These are phyloP conservation scores for Erynnis tages DNA, from an alignment of 2,888 invertebrate genomes.

Conservation along the genomic window DNA sequence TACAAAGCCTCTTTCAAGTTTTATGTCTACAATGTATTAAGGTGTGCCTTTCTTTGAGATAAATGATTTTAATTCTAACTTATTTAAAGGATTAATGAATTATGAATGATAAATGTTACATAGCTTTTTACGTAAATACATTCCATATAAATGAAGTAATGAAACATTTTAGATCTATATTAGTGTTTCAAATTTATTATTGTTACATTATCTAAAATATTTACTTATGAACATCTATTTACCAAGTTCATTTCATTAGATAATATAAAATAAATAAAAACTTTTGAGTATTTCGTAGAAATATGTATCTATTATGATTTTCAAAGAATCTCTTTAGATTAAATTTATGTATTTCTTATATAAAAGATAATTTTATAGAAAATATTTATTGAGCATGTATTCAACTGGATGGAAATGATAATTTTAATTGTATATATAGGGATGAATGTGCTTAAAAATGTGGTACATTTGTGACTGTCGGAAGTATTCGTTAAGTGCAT, in stretches of 20 bases:
- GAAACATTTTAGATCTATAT: conserved; percentile 16
- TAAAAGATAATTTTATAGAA: conserved; percentile 8
- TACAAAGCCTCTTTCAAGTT: background rate
- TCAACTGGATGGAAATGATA: conserved; percentile 40
- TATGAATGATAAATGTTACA: background rate
- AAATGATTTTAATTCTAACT: conserved; percentile 3
- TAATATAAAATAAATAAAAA: conserved; percentile 1
- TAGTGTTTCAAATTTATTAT: conserved; percentile 15
- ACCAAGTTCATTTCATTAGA: background rate
- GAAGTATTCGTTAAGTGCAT: conserved; percentile 52
- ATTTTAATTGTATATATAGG: conserved; percentile 61
- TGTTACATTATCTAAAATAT: conserved; percentile 21
- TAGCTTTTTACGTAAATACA: conserved; percentile 20
- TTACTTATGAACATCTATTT: conserved; percentile 4
- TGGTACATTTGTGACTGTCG: conserved; percentile 65
- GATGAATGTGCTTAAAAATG: conserved; percentile 63
- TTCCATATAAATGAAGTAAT: conserved; percentile 16
- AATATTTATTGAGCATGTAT: conserved; percentile 24
- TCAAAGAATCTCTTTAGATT: conserved; percentile 3
- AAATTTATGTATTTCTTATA: conserved; percentile 10
- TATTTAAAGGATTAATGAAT: background rate
- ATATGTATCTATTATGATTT: conserved; percentile 9
- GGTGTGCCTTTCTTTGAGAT: conserved; percentile 12
- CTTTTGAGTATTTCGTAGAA: conserved; percentile 10
- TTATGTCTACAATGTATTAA: conserved; percentile 8